Evolutionary conservation across 2,888 invertebrate species (phyloP).

Genomic region (Onthophagus sagittarius): DNA sequence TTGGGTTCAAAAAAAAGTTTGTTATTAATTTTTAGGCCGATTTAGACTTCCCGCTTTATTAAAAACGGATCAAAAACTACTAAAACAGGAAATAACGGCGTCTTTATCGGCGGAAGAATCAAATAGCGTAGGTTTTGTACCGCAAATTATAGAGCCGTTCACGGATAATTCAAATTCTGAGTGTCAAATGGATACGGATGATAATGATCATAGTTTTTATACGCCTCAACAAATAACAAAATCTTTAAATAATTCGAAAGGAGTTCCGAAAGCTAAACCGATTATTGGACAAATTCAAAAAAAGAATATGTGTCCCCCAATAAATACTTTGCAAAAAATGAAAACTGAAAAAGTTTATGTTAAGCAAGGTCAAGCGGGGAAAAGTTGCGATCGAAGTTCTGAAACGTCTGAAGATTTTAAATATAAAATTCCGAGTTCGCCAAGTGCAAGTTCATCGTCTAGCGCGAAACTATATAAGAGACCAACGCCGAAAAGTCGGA

Average conservation of each 20-base stretch:
- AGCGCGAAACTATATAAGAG: conserved; percentile 45
- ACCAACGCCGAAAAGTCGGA: conserved; percentile 36
- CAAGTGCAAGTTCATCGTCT: conserved; percentile 47
- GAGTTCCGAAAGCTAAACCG: neutral
- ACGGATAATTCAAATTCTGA: conserved; percentile 19
- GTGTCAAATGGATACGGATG: conserved; percentile 14
- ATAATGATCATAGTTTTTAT: conserved; percentile 5
- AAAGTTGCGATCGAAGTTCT: conserved; percentile 25
- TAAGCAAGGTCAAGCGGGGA: conserved; percentile 16
- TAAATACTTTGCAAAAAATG: conserved; percentile 55
- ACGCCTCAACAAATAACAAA: neutral
- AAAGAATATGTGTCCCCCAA: conserved; percentile 48
- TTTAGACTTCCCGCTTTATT: conserved; percentile 39
- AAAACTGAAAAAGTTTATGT: conserved; percentile 46
- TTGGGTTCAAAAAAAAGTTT: conserved; percentile 1
- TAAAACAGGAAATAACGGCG: conserved; percentile 40
- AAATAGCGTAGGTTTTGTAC: conserved; percentile 51
- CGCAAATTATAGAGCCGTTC: conserved; percentile 50
- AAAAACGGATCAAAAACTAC: conserved; percentile 31
- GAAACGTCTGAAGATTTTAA: conserved; percentile 40
- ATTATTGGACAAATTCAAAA: conserved; percentile 60
- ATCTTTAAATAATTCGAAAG: neutral
- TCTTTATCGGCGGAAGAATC: conserved; percentile 47
- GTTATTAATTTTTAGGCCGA: conserved; percentile 31
- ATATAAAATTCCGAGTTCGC: conserved; percentile 48